Conservation (phyloP, 2,888 invertebrate genomes). For the Brachypalpus laphriformis region DNA sequence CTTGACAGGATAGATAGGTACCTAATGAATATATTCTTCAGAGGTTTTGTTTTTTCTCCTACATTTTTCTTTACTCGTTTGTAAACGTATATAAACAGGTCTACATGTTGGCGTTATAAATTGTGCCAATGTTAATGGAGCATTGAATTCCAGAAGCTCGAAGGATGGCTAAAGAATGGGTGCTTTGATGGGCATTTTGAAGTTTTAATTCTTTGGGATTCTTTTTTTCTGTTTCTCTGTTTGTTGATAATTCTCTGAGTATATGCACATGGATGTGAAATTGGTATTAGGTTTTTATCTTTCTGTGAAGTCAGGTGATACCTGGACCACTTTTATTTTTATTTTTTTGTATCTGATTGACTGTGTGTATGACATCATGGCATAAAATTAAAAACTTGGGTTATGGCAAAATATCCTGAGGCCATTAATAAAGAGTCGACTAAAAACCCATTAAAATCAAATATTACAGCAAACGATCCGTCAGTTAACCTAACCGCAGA, state of each 20-base stretch:
- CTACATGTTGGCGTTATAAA: constrained; percentile 39
- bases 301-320: neutral
- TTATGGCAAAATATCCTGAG: neutral
- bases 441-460: neutral
- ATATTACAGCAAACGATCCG: too few relatives aligned
- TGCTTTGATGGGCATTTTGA: constrained; percentile 21
- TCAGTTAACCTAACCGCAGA: too few relatives aligned
- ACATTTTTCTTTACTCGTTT: neutral
- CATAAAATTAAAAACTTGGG: neutral
- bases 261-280: neutral
- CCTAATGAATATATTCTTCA: constrained; percentile 51
- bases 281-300: neutral
- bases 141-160: constrained; percentile 55
- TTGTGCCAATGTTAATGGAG: constrained; percentile 59
- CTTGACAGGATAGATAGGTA: constrained; percentile 53
- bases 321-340: neutral
- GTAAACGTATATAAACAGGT: neutral
- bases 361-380: constrained; percentile 36
- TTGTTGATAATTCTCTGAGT: neutral
- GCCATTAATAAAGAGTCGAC: neutral
- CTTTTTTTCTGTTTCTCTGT: neutral
- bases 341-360: neutral
- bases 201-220: neutral
- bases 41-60: neutral
- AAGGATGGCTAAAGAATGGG: constrained; percentile 41